Conservation (phyloP, 2,797 vertebrate genomes). For the Adelosebastes latens region DNA sequence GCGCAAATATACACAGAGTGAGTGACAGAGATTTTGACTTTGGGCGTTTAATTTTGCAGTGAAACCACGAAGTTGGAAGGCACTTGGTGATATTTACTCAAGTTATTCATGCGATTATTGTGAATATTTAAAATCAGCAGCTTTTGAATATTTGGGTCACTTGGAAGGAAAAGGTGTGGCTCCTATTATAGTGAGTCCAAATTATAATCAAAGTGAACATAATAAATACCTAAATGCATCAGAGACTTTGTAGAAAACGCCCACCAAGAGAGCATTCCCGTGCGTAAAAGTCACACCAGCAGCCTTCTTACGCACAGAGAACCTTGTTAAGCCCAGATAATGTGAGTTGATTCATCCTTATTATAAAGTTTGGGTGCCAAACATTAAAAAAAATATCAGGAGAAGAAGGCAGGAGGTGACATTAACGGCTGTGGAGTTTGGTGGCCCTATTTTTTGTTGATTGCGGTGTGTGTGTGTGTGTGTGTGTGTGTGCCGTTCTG, state of each 20-base stretch:
- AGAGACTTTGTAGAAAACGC: background rate
- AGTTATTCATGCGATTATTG: too few relatives aligned
- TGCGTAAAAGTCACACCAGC: background rate
- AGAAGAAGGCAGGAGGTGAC: background rate
- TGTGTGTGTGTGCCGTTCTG: conserved; percentile 31
- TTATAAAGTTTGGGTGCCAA: background rate
- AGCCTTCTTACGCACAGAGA: background rate
- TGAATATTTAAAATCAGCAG: background rate
- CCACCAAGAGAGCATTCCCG: background rate
- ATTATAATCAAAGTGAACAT: background rate
- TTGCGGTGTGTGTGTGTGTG: conserved; percentile 37
- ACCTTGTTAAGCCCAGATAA: background rate
- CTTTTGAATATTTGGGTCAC: background rate
- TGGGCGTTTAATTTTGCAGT: background rate
- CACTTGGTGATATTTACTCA: too few relatives aligned
- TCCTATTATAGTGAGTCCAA: background rate
- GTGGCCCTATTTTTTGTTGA: conserved; percentile 41
- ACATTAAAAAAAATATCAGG: background rate
- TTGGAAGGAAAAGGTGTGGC: background rate
- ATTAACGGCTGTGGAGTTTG: conserved; percentile 29
- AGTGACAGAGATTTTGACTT: background rate
- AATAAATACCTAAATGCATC: background rate
- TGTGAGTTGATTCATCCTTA: background rate
- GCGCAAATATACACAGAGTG: background rate
- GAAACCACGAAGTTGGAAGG: background rate